Base-by-base conservation (phyloP, 2,113 vertebrate genomes). In the Otocyon megalotis region DNA sequence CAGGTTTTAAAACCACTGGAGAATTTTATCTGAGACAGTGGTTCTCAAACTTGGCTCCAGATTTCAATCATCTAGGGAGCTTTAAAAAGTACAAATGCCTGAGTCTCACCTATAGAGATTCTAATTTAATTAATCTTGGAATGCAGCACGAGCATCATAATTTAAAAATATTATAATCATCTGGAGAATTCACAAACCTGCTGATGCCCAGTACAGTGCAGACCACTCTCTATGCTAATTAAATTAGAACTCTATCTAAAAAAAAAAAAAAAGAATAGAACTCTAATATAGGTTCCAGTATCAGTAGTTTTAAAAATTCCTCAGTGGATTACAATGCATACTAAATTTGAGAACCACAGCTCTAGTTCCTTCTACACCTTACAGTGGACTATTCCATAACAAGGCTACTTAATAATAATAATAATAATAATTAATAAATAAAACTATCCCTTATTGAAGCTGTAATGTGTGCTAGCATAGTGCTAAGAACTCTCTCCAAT, bases 71-170 rank as follows among this genome's bases (percentile, higher is more conserved):
- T 60, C 20, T 43, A 85, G 9, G 35, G n/a, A 86, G 14, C 0
- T 74, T 48, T 92, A 58, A 53, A 91, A 67, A 58, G 43, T 35
- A 53, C 5, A 53, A 19, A 58, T 81, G 32, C 4, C 63, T 88
- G 16, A 62, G 20, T 84, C 32, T 97, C 28, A 56, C 13, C 30
- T 5, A 54, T 10, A 87, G 8, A 82, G 14, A 65, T 69, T 91
- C 32, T 92, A 28, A 90, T 50, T 87, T 83, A 74, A 90, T 76
- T 80, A 56, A 86, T 69, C 22, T 71, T 71, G 13, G 9, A 96
- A 71, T 87, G 26, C 1, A 62, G 8, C 16, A 43, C 67, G 14
- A 69, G 28, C 4, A 88, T 96, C 79, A 67, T 62, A 19, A 90
- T 72, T 58, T 88, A 9, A 95, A 88, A 96, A 60, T 77, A 76